phyloP scores from a whole-genome alignment of 2,888 invertebrate genomes.

The Cacoxenus indagator region DNA sequence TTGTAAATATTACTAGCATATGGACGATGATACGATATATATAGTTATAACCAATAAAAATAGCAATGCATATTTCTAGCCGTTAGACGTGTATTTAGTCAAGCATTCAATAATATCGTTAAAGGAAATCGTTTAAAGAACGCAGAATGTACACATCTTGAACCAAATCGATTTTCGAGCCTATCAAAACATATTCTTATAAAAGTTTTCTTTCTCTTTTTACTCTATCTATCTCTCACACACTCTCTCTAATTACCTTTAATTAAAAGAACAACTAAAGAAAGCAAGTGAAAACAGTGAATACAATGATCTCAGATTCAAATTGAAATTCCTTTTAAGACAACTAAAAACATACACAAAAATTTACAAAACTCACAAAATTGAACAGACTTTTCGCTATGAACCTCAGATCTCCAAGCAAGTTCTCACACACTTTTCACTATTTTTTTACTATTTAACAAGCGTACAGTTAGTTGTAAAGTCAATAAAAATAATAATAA shows the following conservation, averaged over 20 bases:
- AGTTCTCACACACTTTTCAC: not conserved
- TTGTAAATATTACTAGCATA: constrained; percentile 52
- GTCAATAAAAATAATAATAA: not conserved
- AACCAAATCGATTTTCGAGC: not conserved
- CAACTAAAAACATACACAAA: not conserved
- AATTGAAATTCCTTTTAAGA: not conserved
- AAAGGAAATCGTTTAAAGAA: not conserved
- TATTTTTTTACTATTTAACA: constrained; percentile 9
- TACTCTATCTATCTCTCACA: not conserved
- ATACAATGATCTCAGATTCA: not conserved
- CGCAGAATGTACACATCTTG: not conserved
- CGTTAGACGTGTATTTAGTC: constrained; percentile 59
- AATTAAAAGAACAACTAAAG: not conserved
- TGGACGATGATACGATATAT: constrained; percentile 28
- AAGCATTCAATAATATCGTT: not conserved
- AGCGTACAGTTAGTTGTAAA: constrained; percentile 15
- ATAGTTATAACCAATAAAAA: constrained; percentile 14
- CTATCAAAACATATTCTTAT: not conserved
- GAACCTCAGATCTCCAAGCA: constrained; percentile 2
- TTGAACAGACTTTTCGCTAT: not conserved
- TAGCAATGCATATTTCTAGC: constrained; percentile 36
- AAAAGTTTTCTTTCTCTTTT: not conserved
- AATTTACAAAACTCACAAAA: not conserved
- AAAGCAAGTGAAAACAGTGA: not conserved
- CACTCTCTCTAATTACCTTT: not conserved